phyloP scores from a whole-genome alignment of 2,888 invertebrate species.

The Aproaerema taeniolella region DNA sequence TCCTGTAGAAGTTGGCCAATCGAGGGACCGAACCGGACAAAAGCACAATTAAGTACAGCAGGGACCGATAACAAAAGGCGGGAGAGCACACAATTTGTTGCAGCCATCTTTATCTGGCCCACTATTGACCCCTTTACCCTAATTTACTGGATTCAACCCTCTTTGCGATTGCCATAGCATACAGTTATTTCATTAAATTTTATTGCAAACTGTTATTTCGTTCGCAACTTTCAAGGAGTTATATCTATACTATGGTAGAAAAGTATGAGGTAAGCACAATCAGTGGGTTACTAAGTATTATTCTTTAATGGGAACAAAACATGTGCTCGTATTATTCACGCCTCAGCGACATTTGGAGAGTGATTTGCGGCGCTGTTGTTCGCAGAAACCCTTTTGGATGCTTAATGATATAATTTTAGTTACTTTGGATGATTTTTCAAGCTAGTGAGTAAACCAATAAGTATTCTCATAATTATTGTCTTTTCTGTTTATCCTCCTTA shows the following conservation, averaged over 20 bases:
- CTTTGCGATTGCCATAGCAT: conserved; percentile 25
- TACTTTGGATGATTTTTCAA: too few relatives aligned
- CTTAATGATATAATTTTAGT: conserved; percentile 48
- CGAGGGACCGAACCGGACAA: conserved; percentile 55
- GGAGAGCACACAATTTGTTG: conserved; percentile 71
- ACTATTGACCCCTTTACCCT: conserved; percentile 75
- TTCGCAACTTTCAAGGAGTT: conserved; percentile 10
- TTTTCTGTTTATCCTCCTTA: too few relatives aligned
- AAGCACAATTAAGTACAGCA: conserved; percentile 74
- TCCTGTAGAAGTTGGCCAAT: conserved; percentile 50
- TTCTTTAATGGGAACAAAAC: conserved; percentile 66
- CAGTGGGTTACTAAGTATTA: conserved; percentile 35
- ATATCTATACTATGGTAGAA: conserved; percentile 30
- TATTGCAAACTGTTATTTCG: conserved; percentile 23
- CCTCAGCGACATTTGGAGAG: conserved; percentile 67
- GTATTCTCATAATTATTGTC: too few relatives aligned
- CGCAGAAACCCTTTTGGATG: conserved; percentile 35
- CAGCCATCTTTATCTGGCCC: conserved; percentile 71
- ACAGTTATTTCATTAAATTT: conserved; percentile 22
- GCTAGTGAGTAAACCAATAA: too few relatives aligned
- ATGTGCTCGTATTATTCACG: conserved; percentile 68
- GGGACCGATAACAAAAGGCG: conserved; percentile 68
- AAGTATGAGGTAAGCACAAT: conserved; percentile 15
- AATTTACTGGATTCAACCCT: conserved; percentile 58
- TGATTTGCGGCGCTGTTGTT: conserved; percentile 58